Base-by-base conservation (phyloP, 2,113 vertebrate genomes). In the Menidia beryllina region DNA sequence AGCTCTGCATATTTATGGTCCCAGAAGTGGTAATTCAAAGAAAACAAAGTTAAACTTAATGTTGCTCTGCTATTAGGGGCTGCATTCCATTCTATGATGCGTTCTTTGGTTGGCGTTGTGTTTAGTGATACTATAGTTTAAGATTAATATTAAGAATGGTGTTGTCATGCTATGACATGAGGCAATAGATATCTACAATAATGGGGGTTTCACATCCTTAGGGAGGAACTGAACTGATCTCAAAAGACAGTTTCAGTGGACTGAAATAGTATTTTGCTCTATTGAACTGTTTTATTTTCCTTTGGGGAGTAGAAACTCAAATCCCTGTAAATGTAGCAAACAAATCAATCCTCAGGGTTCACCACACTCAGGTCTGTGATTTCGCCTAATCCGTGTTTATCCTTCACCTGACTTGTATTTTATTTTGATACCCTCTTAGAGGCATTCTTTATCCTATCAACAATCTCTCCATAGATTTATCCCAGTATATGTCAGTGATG, bases 201-300 rank as follows among this genome's bases (percentile, higher is more conserved):
- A 82, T 85, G 70, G 61, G 38, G 55, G 6, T 69, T 79, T 85
- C 69, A 71, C 63, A 57, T 69, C 79, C 54, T 38, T 17, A 38
- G 69, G 72, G 84, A 75, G 69, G 59, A 76, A 76, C 61, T 68
- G 61, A 72, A 47, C 58, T 30, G 27, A 67, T 68, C 61, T 83
- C 68, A 81, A 72, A 77, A 43, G 66, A 47, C 70, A 59, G 69
- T 77, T 74, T 81, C 50, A 80, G 57, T 54, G 54, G 50, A 77
- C 53, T 68, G 66, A 64, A 72, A 82, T 62, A 59, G 49, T 84
- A 68, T 75, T 79, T 78, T 83, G 85, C 83, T 88, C 81, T 83
- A 67, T 30, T 88, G 85, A 72, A 87, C 75, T 77, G 17, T 81
- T 88, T 85, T 81, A 87, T 91, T 90, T 84, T 88, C 86, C 81